phyloP scores from a whole-genome alignment of 2,113 vertebrate species.

The Amphiprion percula region DNA sequence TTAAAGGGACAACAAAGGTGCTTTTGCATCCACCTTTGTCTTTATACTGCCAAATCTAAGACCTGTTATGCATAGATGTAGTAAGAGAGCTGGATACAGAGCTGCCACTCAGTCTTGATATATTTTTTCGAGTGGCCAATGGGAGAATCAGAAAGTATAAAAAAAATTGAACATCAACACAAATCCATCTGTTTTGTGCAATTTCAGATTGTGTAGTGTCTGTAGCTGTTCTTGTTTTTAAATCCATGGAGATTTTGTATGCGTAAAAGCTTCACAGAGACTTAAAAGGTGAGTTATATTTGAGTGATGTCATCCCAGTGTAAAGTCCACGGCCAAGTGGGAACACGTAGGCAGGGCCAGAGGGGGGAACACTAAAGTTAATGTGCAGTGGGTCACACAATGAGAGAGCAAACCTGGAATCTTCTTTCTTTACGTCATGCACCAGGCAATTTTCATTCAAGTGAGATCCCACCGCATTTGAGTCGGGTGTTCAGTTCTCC shows the following conservation, averaged over 20 bases:
- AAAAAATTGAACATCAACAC: background rate
- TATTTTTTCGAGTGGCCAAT: background rate
- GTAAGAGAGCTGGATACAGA: background rate
- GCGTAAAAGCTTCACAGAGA: background rate
- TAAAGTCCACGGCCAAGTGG: background rate
- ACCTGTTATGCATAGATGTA: background rate
- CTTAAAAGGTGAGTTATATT: background rate
- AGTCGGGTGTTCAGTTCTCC: background rate
- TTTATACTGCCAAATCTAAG: constrained; percentile 1
- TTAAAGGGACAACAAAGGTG: constrained; percentile 14
- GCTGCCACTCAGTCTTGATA: too few species aligned
- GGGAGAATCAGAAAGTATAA: background rate
- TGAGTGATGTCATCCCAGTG: background rate
- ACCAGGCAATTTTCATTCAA: background rate
- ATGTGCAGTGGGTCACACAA: background rate
- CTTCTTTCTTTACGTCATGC: background rate
- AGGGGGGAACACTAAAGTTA: background rate
- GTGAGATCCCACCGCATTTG: background rate
- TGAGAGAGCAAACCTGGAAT: background rate
- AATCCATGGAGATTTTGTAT: background rate
- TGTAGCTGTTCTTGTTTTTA: background rate
- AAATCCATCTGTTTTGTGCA: background rate
- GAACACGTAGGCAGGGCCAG: background rate
- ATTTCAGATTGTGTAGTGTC: background rate
- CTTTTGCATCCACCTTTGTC: constrained; percentile 8